Base-by-base conservation (phyloP, 2,888 invertebrate species). In the Drosophila subsilvestris region DNA sequence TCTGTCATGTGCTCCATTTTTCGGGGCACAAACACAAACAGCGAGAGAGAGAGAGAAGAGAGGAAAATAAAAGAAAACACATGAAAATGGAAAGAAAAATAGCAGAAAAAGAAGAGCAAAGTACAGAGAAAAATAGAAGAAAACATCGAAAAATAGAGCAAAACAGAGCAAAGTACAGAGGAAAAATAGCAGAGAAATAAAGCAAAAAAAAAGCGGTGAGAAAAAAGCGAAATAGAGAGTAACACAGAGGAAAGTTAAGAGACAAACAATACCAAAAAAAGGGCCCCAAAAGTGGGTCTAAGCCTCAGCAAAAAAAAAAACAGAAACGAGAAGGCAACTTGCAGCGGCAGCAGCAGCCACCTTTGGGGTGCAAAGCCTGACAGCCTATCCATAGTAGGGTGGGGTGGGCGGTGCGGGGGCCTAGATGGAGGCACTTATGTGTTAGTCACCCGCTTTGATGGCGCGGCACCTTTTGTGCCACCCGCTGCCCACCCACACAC, bases 1-100 rank as follows among this genome's bases (percentile, higher is more conserved):
- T 88, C 88, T 88, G 86, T 75, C 82, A 82, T 81, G 68, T 75
- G 81, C 66, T 85, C 88, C 70, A 87, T 78, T 80, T 80, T 77
- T 72, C 59, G 80, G 57, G 63, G 48, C 67, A 43, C 81, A 74
- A 58, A 75, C 66, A 68, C 71, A 65, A 32, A 42, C 48, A 53
- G 71, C 65, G 68, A 67, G 59, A 67, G 71, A 65, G 81, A 75
- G 73, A 68, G 20, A 65, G 63, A 58, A 58, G 49, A 62, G 49
- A 32, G 7, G 29, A 43, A 42, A 67, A 57, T 57, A 51, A 53
- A 50, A 57, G 51, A 57, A 67, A 43, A 65, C 27, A 20, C 20
- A 57, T 63, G 88, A 75, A 76, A 74, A 62, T 68, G 56, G 51
- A 74, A 74, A 56, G 51, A 66, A 74, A 75, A 74, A 74, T 74